Evolutionary conservation across 2,113 vertebrate species (phyloP), one percentile per base, ranked within the genome.

Genomic region (Aptenodytes forsteri): DNA sequence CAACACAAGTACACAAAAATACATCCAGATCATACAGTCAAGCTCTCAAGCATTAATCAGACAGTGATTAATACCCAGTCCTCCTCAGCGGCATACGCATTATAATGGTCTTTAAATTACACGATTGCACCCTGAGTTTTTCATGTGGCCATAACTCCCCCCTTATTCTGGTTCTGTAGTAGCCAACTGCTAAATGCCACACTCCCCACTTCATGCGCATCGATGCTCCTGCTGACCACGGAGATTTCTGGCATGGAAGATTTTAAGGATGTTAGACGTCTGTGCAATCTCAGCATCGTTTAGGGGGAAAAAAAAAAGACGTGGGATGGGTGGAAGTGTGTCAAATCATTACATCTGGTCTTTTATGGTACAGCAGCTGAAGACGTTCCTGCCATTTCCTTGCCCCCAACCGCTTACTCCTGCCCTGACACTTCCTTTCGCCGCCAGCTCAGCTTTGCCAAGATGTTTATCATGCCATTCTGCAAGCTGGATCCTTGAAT

Each of bases 381-480:
- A 90, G 92, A 87, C 4, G 40, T 93, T 95, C 90, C 70, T 94
- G 49, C 92, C 79, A 85, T 94, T 96, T 93, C 92, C 84, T 95
- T 93, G 84, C 59, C 87, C 84, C 73, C 58, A 82, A 5, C 78
- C 1, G 0, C 85, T 94, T 50, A 55, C 42, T 90, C 65, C 78
- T 95, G 78, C 78, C 82, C 70, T 58, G 56, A 93, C 44, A 64
- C 88, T 85, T 95, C 92, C 65, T 96, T 90, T 79, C 9, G 11
- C 82, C 90, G 90, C 85, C 81, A 96, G 69, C 61, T 54, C 70
- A 79, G 78, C 47, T 90, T 82, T 96, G 94, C 92, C 96, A 92
- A 95, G 89, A 95, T 93, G 46, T 77, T 95, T 88, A 89, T 92
- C 93, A 54, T 92, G 86, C 83, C 94, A 77, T 95, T 92, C 93